Percentiles rank a stretch among this genome's conserved stretches.
These are phyloP conservation scores for Microcebus tavaratra DNA, from an alignment of 2,113 vertebrate genomes.

Conservation along the genomic window DNA sequence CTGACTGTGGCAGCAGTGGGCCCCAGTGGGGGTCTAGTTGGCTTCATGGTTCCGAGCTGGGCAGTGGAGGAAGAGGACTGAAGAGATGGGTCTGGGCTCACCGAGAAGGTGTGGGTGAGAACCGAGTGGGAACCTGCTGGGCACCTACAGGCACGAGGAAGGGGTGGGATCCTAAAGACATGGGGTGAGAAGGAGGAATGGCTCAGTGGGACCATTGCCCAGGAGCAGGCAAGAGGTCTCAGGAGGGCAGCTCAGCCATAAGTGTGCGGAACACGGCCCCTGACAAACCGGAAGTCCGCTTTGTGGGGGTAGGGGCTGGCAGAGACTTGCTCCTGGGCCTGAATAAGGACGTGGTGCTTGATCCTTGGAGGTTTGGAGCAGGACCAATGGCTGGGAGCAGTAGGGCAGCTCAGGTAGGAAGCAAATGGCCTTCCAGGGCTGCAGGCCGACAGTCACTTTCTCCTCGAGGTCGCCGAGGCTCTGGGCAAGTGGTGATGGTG, in stretches of 20 bases:
- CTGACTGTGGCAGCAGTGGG: background rate
- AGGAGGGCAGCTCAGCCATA: background rate
- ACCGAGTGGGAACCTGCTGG: background rate
- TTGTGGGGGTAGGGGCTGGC: rapidly evolving
- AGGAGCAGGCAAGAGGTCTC: background rate
- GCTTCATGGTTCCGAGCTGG: background rate
- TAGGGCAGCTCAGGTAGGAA: background rate
- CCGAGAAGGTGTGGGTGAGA: background rate
- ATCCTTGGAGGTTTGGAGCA: background rate
- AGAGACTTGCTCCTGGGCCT: background rate
- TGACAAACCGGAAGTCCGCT: background rate
- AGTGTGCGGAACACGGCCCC: background rate
- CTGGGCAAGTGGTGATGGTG: background rate
- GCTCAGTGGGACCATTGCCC: background rate
- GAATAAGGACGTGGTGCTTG: background rate
- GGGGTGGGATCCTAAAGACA: background rate
- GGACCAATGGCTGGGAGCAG: background rate
- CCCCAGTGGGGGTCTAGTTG: background rate
- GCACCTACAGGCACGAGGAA: background rate
- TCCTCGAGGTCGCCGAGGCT: background rate
- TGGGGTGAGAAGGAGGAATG: background rate
- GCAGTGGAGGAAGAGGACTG: background rate
- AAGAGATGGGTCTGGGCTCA: no score
- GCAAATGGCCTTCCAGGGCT: background rate
- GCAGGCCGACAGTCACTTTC: background rate